Evolutionary conservation across 2,797 vertebrate genomes (phyloP).

Genomic region (Nyctibius grandis): DNA sequence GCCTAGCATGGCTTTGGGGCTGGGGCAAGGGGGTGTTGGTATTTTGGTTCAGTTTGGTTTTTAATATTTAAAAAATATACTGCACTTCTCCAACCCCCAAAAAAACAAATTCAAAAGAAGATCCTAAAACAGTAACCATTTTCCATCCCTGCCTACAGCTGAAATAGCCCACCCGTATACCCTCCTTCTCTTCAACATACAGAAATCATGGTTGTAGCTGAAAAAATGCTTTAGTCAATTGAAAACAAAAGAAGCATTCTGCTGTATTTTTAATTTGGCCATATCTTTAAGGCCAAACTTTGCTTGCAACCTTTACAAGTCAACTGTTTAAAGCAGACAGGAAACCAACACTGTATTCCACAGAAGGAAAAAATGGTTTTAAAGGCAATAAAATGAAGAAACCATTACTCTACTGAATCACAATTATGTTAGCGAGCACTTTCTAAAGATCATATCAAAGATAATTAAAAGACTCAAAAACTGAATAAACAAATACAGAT

Average conservation of each 20-base stretch:
- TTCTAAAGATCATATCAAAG: background rate
- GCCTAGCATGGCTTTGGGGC: background rate
- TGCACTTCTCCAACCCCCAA: fast-evolving
- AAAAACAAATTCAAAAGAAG: background rate
- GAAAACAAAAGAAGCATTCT: background rate
- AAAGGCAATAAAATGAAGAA: background rate
- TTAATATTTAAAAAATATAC: too few relatives aligned
- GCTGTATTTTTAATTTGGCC: background rate
- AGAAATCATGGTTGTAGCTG: background rate
- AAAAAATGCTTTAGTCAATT: background rate
- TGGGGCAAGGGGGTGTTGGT: background rate
- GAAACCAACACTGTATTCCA: background rate
- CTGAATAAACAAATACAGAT: background rate
- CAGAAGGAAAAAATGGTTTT: background rate
- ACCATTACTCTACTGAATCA: background rate
- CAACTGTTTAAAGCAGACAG: background rate
- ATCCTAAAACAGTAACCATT: background rate
- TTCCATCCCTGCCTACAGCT: background rate
- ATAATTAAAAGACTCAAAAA: background rate
- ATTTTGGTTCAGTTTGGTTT: background rate
- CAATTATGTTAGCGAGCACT: background rate
- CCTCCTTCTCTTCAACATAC: background rate
- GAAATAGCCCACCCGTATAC: background rate
- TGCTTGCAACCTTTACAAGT: background rate
- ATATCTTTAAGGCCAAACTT: background rate